Conservation (phyloP, 2,113 vertebrate genomes). For the Anarhynchus alexandrinus region DNA sequence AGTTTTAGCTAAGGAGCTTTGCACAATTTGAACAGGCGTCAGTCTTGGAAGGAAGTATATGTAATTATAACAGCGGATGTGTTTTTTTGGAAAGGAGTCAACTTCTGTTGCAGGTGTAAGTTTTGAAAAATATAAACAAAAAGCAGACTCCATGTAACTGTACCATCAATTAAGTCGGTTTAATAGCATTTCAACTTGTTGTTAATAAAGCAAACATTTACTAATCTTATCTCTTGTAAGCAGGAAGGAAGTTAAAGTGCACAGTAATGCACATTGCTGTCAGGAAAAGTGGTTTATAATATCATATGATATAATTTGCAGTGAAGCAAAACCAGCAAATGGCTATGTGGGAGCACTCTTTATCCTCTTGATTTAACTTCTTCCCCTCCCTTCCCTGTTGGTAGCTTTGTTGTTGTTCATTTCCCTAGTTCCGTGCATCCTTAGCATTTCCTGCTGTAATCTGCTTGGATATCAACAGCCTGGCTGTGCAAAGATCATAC, state of each 20-base stretch:
- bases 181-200: constrained; percentile 67
- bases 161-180: constrained; percentile 57
- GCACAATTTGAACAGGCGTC: constrained; percentile 59
- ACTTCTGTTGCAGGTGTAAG: constrained; percentile 28
- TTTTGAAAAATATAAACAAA: constrained; percentile 56
- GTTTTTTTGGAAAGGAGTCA: constrained; percentile 47
- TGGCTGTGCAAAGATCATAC: not conserved
- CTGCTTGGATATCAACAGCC: constrained; percentile 21
- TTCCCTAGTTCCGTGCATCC: constrained; percentile 24
- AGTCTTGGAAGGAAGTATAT: constrained; percentile 59
- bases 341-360: constrained; percentile 40
- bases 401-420: constrained; percentile 17
- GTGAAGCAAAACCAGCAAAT: constrained; percentile 58
- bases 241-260: constrained; percentile 64
- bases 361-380: constrained; percentile 61
- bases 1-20: constrained; percentile 65
- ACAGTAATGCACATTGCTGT: constrained; percentile 53
- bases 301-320: constrained; percentile 61
- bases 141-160: constrained; percentile 17
- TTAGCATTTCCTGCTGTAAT: constrained; percentile 45
- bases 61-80: constrained; percentile 25
- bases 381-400: not conserved
- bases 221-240: constrained; percentile 68
- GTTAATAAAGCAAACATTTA: constrained; percentile 69
- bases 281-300: constrained; percentile 64